Conservation (phyloP, 30 jellyfish, hydroid and myxozoan genomes). For the Rhopilema esculentum region DNA sequence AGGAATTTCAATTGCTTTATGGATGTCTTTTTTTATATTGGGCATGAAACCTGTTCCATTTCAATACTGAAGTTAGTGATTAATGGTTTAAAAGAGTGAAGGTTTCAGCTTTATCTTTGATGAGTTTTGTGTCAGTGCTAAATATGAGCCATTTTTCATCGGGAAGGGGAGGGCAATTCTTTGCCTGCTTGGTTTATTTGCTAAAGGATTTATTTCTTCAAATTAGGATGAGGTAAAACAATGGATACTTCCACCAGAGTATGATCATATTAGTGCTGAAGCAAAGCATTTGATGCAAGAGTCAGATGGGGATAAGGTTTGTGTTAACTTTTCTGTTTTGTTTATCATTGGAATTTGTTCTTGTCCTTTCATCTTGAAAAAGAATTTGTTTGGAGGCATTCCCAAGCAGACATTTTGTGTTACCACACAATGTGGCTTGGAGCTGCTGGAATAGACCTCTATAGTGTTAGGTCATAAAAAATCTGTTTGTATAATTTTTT, state of each 20-base stretch:
- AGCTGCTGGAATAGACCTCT: no score
- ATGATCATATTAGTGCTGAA: constrained; percentile 93
- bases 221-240: constrained; percentile 79
- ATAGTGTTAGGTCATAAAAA: no score
- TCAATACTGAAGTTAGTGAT: background rate
- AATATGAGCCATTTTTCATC: background rate
- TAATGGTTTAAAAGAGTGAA: background rate
- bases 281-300: constrained; percentile 87
- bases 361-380: background rate
- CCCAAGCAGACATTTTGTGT: no score
- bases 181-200: background rate
- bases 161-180: background rate
- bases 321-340: background rate
- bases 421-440: no score
- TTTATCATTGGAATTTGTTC: background rate
- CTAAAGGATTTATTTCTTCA: background rate
- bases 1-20: background rate
- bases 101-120: background rate
- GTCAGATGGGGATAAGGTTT: constrained; percentile 91
- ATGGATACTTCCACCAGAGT: constrained; percentile 97
- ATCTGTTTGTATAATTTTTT: no score
- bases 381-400: no score
- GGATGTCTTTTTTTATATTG: background rate
- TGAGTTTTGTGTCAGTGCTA: no score
- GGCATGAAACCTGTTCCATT: background rate